Base-by-base conservation (phyloP, 2,797 vertebrate genomes). In the Crax fasciolata region DNA sequence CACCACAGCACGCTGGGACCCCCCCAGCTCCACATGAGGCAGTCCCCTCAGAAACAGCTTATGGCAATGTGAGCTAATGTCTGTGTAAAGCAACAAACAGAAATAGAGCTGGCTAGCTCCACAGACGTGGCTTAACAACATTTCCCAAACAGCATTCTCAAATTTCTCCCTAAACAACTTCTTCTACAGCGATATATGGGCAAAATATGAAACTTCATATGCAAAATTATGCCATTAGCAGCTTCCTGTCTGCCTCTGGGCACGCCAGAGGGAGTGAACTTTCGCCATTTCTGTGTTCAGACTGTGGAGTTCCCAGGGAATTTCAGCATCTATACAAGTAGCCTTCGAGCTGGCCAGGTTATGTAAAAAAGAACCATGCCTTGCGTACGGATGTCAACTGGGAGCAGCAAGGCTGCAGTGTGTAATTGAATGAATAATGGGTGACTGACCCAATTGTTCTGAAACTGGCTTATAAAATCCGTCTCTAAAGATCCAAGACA, bases 341-440 rank as follows among this genome's bases (percentile, higher is more conserved):
- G 52, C 2, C 0, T 62, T n/a, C 54, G 58, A 90, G 83, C 43
- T 89, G 62, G 58, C n/a, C 68, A 90, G 68, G 85, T 91, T 94
- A 94, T 10, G 23, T 58, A 77, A 94, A 90, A 90, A 82, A 39
- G 61, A 87, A 18, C 59, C 32, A 13, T 32, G 52, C 62, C 92
- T 93, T 93, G 76, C 78, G 43, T 32, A 78, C 43, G 39, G 72
- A 92, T 65, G 79, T 92, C 91, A 91, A 63, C 6, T 1, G 65
- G 66, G 25, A 95, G 30, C 74, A 94, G 80, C 48, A 70, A 79
- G 74, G 80, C 67, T 78, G 17, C 6, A 2, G 30, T 30, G 80
- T 82, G 80, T 61, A 94, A 95, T 57, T 89, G 74, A 93, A 96
- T 92, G 83, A 94, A 70, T 77, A 87, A 88, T 9, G 66, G 90